phyloP scores from a whole-genome alignment of 2,113 vertebrate genomes.

The Rhea pennata region DNA sequence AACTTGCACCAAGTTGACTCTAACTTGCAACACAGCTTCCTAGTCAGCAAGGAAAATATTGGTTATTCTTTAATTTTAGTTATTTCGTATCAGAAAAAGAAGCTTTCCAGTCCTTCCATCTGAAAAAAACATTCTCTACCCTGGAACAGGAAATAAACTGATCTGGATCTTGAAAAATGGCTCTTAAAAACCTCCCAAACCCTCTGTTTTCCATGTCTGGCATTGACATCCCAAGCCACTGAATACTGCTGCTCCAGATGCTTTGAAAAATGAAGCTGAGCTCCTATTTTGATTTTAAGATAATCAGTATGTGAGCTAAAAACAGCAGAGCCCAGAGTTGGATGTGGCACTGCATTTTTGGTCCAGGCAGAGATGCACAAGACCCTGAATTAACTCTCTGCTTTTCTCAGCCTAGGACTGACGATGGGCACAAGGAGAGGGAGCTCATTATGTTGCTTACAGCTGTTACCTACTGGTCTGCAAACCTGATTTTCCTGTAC shows the following conservation, averaged over 20 bases:
- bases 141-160: constrained; percentile 1
- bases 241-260: not conserved
- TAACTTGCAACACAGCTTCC: not conserved
- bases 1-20: not conserved
- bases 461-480: constrained; percentile 79
- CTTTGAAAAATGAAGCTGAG: not conserved
- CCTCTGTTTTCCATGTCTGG: not conserved
- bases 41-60: constrained; percentile 4
- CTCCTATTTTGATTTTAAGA: not conserved
- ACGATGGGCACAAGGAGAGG: constrained; percentile 89
- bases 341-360: not conserved
- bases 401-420: constrained; percentile 67
- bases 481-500: constrained; percentile 86
- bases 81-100: not conserved
- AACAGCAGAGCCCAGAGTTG: not conserved
- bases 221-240: not conserved
- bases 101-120: not conserved
- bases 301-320: not conserved
- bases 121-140: not conserved
- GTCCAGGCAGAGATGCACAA: not conserved
- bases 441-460: constrained; percentile 80
- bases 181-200: not conserved
- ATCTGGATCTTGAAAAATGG: not conserved
- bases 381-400: not conserved
- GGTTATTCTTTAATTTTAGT: constrained; percentile 11